These are phyloP conservation scores for Achroia grisella DNA, from an alignment of 1,140 invertebrate species.

Conservation along the genomic window DNA sequence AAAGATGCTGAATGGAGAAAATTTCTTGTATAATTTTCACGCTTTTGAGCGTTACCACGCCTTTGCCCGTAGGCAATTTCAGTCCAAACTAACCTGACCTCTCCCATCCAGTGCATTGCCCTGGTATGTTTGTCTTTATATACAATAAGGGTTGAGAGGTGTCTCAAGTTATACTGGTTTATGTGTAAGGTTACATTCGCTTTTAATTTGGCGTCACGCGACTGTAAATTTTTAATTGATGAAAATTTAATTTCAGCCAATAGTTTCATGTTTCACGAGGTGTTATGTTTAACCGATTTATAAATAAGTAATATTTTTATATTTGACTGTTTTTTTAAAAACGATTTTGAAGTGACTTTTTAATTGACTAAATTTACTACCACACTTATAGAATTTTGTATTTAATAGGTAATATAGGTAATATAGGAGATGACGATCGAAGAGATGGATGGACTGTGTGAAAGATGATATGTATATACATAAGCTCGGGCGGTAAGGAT, in stretches of 20 bases:
- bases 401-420: too few species aligned
- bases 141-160: slow-evolving; percentile 3
- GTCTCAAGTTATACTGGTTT: slow-evolving; percentile 12
- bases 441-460: too few species aligned
- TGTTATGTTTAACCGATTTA: too few species aligned
- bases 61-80: slow-evolving; percentile 35
- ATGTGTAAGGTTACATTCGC: slow-evolving; percentile 7
- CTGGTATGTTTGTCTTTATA: background rate
- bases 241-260: slow-evolving; percentile 22
- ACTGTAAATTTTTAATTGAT: slow-evolving; percentile 42
- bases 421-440: too few species aligned
- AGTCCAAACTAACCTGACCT: slow-evolving; percentile 31
- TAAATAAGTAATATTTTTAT: too few species aligned
- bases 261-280: background rate
- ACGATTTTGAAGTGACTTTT: too few species aligned
- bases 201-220: slow-evolving; percentile 24
- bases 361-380: too few species aligned
- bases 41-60: slow-evolving; percentile 38
- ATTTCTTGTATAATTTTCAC: slow-evolving; percentile 73
- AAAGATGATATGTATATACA: too few species aligned
- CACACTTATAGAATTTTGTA: too few species aligned
- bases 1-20: slow-evolving; percentile 72
- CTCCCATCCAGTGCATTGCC: background rate
- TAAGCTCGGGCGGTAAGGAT: too few species aligned
- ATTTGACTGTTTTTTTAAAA: too few species aligned